A percentile compares a stretch with the other conserved stretches of the same genome.
Evolutionary conservation across 2,113 vertebrate species (phyloP).

Genomic region (Salvator merianae): DNA sequence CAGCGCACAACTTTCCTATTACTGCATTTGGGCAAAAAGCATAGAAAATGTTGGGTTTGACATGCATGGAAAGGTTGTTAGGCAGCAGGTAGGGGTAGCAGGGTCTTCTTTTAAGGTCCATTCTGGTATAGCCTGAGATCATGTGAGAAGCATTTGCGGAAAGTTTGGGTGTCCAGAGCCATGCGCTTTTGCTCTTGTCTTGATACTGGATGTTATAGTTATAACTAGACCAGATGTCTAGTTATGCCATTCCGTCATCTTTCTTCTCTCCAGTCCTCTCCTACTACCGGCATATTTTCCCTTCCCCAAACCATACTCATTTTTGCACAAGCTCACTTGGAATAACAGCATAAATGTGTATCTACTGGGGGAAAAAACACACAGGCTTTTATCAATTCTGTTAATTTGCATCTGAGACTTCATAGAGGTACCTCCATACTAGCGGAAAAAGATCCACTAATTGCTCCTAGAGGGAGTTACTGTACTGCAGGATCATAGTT

Average conservation of each 20-base stretch:
- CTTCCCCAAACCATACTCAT: neutral
- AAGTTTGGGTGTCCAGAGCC: neutral
- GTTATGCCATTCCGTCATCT: no score
- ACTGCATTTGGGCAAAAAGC: neutral
- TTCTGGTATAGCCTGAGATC: neutral
- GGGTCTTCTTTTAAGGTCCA: neutral
- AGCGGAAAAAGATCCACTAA: neutral
- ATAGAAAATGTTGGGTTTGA: neutral
- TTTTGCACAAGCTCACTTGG: neutral
- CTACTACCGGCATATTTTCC: neutral
- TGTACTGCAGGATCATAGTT: neutral
- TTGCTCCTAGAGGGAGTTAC: neutral
- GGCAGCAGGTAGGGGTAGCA: neutral
- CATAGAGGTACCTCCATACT: no score
- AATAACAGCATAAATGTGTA: neutral
- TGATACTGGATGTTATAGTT: neutral
- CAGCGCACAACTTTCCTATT: conserved; percentile 19
- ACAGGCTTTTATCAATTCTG: neutral
- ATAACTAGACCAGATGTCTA: no score
- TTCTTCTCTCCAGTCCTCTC: neutral
- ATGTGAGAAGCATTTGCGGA: neutral
- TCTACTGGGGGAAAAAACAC: neutral
- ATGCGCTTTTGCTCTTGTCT: neutral
- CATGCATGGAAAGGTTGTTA: neutral
- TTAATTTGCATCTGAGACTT: neutral